Evolutionary conservation across 2,797 vertebrate species (phyloP).

Genomic region (Melanotaenia boesemani): DNA sequence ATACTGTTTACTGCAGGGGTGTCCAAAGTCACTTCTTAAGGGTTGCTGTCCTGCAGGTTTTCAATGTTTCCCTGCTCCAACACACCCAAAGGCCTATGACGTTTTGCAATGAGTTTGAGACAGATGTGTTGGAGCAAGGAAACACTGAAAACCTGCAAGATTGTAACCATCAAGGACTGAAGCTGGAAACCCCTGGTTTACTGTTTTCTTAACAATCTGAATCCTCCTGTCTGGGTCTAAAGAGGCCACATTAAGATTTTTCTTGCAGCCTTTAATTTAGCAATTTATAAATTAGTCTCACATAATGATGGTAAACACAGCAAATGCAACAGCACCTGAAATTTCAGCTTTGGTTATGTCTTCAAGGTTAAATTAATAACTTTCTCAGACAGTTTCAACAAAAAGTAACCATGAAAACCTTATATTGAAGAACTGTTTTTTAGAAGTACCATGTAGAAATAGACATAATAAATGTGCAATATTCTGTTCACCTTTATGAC

Average conservation of each 20-base stretch:
- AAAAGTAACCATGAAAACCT: not conserved
- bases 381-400: slow-evolving; percentile 1
- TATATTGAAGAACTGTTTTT: not conserved
- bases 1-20: too few relatives aligned
- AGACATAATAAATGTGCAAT: fast-evolving
- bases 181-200: too few relatives aligned
- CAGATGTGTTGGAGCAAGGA: too few relatives aligned
- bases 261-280: slow-evolving; percentile 5
- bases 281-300: not conserved
- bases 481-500: not conserved
- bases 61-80: too few relatives aligned
- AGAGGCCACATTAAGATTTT: slow-evolving; percentile 21
- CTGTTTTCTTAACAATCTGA: not conserved
- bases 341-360: not conserved
- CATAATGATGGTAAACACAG: slow-evolving; percentile 1
- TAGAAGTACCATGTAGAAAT: too few relatives aligned
- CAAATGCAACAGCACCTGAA: not conserved
- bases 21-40: too few relatives aligned
- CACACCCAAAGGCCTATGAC: too few relatives aligned
- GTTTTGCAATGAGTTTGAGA: too few relatives aligned
- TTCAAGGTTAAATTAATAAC: slow-evolving; percentile 5
- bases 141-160: too few relatives aligned
- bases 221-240: not conserved
- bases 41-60: too few relatives aligned
- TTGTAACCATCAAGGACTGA: too few relatives aligned